These are phyloP conservation scores for Heteromyza rotundicornis DNA, from an alignment of 2,888 invertebrate genomes.

Conservation along the genomic window DNA sequence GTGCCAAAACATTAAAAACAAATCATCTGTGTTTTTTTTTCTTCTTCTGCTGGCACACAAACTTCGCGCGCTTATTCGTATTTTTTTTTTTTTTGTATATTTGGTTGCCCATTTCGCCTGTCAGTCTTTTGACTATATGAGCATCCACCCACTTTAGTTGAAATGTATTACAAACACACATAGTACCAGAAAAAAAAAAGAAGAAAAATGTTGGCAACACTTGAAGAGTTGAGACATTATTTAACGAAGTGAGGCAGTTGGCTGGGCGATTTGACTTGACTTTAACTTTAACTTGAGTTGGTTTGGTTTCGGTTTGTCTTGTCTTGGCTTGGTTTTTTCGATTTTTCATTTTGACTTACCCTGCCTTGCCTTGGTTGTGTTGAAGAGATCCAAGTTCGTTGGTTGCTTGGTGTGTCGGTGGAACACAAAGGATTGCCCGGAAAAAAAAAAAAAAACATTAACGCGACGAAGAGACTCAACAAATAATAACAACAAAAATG, in stretches of 20 bases:
- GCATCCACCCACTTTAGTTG: conserved; percentile 3
- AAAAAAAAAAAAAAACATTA: too few relatives aligned
- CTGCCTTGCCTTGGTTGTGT: not conserved
- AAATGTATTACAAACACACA: not conserved
- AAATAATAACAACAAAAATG: not conserved
- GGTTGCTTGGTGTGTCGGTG: not conserved
- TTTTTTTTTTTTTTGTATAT: not conserved
- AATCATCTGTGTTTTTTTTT: not conserved
- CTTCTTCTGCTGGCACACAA: too few relatives aligned
- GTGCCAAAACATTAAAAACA: conserved; percentile 2
- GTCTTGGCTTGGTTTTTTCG: not conserved
- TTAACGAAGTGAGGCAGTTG: not conserved
- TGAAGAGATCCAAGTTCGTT: not conserved
- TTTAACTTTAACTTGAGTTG: too few relatives aligned
- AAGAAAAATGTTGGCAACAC: not conserved
- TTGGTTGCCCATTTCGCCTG: not conserved
- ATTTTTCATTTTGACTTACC: too few relatives aligned
- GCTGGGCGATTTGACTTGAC: too few relatives aligned
- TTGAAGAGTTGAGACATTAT: too few relatives aligned
- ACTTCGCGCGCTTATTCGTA: not conserved
- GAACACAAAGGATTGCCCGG: not conserved
- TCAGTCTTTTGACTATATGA: not conserved
- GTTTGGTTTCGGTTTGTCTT: not conserved
- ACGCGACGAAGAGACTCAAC: not conserved
- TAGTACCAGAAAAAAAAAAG: not conserved